These are phyloP conservation scores for Sardinella longiceps DNA, from an alignment of 2,797 vertebrate genomes.

Conservation along the genomic window DNA sequence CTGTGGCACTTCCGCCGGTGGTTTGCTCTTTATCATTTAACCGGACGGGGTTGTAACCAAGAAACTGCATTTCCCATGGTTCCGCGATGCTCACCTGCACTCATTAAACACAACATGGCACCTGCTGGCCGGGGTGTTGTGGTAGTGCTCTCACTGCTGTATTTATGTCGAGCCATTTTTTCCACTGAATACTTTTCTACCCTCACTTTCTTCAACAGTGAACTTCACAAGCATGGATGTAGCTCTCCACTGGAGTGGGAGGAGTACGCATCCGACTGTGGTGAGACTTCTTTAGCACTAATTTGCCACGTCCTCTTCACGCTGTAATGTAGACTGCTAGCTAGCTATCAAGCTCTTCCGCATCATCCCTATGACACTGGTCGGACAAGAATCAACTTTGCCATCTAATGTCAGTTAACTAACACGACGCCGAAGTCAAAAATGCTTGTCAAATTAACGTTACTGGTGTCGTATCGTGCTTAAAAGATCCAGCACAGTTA, in stretches of 20 bases:
- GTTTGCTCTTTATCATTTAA: neutral
- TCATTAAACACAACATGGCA: constrained; percentile 78
- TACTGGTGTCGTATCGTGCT: neutral
- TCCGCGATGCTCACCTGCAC: constrained; percentile 64
- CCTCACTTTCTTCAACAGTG: constrained; percentile 76
- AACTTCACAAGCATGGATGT: constrained; percentile 79
- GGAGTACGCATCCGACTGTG: constrained; percentile 80
- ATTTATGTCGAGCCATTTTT: constrained; percentile 57
- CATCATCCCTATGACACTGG: constrained; percentile 36
- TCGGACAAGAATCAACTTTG: neutral
- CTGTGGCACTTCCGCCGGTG: neutral
- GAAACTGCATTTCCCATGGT: constrained; percentile 58
- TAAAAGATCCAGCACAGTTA: neutral
- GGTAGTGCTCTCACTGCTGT: constrained; percentile 66
- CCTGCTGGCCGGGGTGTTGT: constrained; percentile 72
- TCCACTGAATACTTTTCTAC: constrained; percentile 77
- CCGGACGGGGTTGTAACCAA: constrained; percentile 32
- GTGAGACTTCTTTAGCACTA: constrained; percentile 63
- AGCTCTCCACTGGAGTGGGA: constrained; percentile 80
- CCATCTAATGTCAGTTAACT: neutral
- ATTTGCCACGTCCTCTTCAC: constrained; percentile 71
- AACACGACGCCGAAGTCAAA: neutral
- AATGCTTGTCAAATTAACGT: neutral
- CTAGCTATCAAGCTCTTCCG: constrained; percentile 39
- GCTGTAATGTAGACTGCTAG: constrained; percentile 22